A percentile compares a stretch with the other conserved stretches of the same genome.
These are phyloP conservation scores for Lathronympha strigana DNA, from an alignment of 2,888 invertebrate species.

Conservation along the genomic window DNA sequence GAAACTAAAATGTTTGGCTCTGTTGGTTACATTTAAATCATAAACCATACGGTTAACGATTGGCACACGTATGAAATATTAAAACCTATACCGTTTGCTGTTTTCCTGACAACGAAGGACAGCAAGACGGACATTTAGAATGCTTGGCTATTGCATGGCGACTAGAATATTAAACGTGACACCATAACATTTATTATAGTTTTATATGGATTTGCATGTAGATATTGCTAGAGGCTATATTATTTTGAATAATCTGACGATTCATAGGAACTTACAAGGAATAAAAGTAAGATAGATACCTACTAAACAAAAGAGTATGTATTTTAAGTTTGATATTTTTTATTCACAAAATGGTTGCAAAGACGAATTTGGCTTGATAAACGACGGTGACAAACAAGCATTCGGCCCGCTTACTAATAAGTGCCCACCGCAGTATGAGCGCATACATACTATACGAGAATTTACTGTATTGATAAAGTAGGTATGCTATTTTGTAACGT, in stretches of 20 bases:
- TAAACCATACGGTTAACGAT: constrained; percentile 14
- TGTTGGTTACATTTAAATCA: not conserved
- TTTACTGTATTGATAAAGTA: too few species aligned
- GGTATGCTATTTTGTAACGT: too few species aligned
- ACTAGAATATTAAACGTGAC: constrained; percentile 38
- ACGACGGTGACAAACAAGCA: too few species aligned
- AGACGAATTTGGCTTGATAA: too few species aligned
- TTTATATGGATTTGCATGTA: constrained; percentile 29
- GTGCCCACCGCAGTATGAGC: too few species aligned
- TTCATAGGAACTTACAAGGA: not conserved
- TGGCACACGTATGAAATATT: constrained; percentile 38
- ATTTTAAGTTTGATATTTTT: too few species aligned
- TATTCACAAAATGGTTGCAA: too few species aligned
- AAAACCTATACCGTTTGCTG: constrained; percentile 40
- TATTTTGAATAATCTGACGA: not conserved
- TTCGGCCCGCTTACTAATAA: too few species aligned
- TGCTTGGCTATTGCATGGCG: constrained; percentile 41
- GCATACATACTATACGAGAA: too few species aligned
- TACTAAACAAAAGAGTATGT: too few species aligned
- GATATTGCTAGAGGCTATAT: not conserved
- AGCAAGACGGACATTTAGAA: constrained; percentile 42
- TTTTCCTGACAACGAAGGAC: constrained; percentile 43
- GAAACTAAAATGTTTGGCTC: not conserved
- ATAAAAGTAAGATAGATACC: too few species aligned
- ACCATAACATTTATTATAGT: constrained; percentile 41